Percentiles rank a stretch among this genome's conserved stretches.
Evolutionary conservation across 2,888 invertebrate genomes (phyloP).

Genomic region (Alitta virens): DNA sequence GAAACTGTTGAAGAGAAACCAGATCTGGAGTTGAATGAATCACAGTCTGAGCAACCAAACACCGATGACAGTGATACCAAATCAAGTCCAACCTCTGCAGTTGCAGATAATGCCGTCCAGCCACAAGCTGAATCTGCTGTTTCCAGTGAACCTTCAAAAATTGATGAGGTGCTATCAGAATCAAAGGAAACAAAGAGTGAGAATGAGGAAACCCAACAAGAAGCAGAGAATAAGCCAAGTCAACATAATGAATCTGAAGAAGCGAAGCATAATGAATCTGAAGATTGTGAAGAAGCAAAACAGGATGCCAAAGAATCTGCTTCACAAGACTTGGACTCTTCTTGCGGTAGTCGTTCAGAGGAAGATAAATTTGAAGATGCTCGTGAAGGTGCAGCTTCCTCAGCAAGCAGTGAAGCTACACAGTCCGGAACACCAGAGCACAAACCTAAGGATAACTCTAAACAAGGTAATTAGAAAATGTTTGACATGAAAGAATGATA

Average conservation of each 20-base stretch:
- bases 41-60: background rate
- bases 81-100: background rate
- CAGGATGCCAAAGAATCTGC: too few species aligned
- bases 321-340: too few species aligned
- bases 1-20: background rate
- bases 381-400: too few species aligned
- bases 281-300: too few species aligned
- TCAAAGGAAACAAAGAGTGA: background rate
- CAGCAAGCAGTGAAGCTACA: too few species aligned
- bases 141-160: background rate
- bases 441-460: too few species aligned
- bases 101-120: background rate
- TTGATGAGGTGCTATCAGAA: background rate
- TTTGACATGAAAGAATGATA: too few species aligned
- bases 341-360: too few species aligned
- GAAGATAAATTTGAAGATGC: too few species aligned
- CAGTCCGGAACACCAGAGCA: too few species aligned
- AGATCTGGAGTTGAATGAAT: background rate
- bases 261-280: background rate
- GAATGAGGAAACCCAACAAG: background rate
- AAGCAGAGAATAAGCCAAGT: background rate
- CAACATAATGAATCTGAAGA: background rate
- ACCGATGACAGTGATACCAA: background rate
- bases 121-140: background rate
- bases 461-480: too few species aligned